A percentile compares a stretch with the other conserved stretches of the same genome.
Conservation (phyloP, 1,140 invertebrate species). For the Tribolium madens region DNA sequence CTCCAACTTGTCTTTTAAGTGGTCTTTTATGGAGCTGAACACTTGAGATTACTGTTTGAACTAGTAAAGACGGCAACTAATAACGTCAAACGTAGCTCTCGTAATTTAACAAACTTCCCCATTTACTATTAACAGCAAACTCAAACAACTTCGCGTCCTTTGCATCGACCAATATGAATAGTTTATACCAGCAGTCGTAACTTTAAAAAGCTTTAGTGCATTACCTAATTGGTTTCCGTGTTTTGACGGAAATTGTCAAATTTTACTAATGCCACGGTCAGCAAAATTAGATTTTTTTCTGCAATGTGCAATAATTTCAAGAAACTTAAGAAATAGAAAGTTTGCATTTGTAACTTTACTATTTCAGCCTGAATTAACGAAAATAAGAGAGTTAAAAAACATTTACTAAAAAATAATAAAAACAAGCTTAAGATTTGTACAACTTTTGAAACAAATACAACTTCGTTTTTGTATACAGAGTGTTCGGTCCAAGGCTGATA, state of each 20-base stretch:
- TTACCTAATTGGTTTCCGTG: constrained; percentile 28
- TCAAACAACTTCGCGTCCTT: constrained; percentile 30
- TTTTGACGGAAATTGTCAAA: neutral
- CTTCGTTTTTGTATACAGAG: too few relatives aligned
- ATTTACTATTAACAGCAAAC: constrained; percentile 36
- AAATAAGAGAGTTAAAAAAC: too few relatives aligned
- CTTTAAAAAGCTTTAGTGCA: constrained; percentile 29
- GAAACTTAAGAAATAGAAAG: too few relatives aligned
- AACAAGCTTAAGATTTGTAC: too few relatives aligned
- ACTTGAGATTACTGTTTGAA: constrained; percentile 39
- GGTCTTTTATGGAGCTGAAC: constrained; percentile 37
- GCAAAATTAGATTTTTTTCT: too few relatives aligned
- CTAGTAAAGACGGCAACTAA: constrained; percentile 38
- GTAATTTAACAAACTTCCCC: constrained; percentile 38
- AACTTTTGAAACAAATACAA: too few relatives aligned
- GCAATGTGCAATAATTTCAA: too few relatives aligned
- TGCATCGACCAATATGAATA: constrained; percentile 34
- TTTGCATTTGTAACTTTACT: too few relatives aligned
- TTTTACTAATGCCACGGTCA: neutral
- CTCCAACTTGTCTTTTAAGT: constrained; percentile 42
- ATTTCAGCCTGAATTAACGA: too few relatives aligned
- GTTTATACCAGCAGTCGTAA: constrained; percentile 20
- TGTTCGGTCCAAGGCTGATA: too few relatives aligned
- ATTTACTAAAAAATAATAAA: too few relatives aligned
- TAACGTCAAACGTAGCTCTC: constrained; percentile 35